Evolutionary conservation across 1,140 invertebrate genomes (phyloP).

Genomic region (Bombus picipes): DNA sequence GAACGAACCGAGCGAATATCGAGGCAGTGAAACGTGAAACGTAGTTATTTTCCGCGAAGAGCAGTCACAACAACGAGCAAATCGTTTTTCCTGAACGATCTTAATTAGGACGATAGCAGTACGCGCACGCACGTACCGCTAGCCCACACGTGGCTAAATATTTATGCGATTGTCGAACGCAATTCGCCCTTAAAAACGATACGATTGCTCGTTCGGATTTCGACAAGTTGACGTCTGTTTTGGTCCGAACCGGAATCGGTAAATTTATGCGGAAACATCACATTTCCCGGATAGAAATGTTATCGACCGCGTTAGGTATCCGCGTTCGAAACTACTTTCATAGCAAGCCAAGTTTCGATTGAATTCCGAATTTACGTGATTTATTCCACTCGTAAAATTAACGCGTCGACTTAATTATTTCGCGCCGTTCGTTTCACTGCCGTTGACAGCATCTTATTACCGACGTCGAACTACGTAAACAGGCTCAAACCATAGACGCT

Average conservation of each 20-base stretch:
- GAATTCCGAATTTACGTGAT: slow-evolving; percentile 24
- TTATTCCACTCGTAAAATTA: slow-evolving; percentile 22
- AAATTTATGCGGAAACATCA: slow-evolving; percentile 30
- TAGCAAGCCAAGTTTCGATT: slow-evolving; percentile 30
- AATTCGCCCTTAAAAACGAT: slow-evolving; percentile 33
- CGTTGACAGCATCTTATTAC: slow-evolving; percentile 7
- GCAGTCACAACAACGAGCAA: not conserved
- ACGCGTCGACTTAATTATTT: slow-evolving; percentile 44
- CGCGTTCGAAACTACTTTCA: not conserved
- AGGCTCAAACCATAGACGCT: not conserved
- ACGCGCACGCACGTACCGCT: not conserved
- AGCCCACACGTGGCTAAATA: slow-evolving; percentile 2
- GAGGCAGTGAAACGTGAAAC: slow-evolving; percentile 3
- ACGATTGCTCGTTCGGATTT: slow-evolving; percentile 5
- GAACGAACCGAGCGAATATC: not conserved
- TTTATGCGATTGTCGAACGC: slow-evolving; percentile 18
- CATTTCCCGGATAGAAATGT: not conserved
- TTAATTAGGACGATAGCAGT: slow-evolving; percentile 18
- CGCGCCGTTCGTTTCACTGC: not conserved
- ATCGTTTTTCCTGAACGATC: slow-evolving; percentile 6
- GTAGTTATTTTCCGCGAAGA: slow-evolving; percentile 1
- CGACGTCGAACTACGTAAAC: not conserved
- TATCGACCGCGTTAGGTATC: slow-evolving; percentile 8
- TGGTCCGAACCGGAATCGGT: not conserved
- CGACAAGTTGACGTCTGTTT: slow-evolving; percentile 31